Percentiles rank a stretch among this genome's conserved stretches.
Conservation (phyloP, 2,888 invertebrate species). For the Notodonta ziczac region DNA sequence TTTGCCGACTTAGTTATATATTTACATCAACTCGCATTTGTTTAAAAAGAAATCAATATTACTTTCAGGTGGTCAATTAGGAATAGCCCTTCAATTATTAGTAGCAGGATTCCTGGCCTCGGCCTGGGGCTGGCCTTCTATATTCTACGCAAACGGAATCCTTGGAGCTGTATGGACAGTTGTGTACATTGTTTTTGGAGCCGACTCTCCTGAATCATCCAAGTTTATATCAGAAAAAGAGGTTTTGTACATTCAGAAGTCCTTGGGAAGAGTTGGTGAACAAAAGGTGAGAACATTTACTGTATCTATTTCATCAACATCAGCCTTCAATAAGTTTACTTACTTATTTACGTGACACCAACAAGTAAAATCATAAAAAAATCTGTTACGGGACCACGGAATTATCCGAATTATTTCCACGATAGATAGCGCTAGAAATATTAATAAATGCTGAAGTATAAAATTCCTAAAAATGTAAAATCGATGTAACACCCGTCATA, state of each 20-base stretch:
- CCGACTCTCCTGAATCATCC: conserved; percentile 86
- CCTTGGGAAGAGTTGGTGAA: conserved; percentile 67
- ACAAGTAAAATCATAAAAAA: too few relatives aligned
- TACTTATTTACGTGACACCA: too few relatives aligned
- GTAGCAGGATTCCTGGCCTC: conserved; percentile 89
- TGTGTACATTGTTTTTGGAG: conserved; percentile 86
- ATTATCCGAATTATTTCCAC: too few relatives aligned
- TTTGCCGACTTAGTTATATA: too few relatives aligned
- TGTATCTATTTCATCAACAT: conserved; percentile 1
- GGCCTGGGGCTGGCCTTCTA: conserved; percentile 89
- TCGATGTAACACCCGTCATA: too few relatives aligned
- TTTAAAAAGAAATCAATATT: neutral
- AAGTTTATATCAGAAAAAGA: conserved; percentile 87
- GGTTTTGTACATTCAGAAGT: conserved; percentile 87
- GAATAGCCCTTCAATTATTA: conserved; percentile 90
- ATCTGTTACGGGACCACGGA: too few relatives aligned
- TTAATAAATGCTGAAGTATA: too few relatives aligned
- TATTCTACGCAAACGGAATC: conserved; percentile 90
- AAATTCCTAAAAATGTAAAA: too few relatives aligned
- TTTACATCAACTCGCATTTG: too few relatives aligned
- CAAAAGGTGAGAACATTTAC: conserved; percentile 56
- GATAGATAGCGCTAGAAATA: too few relatives aligned
- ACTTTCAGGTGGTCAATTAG: conserved; percentile 88
- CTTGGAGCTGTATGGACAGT: conserved; percentile 86
- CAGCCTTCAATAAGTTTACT: too few relatives aligned